phyloP scores from a whole-genome alignment of 2,888 invertebrate species.

The Aleiodes leptofemur region DNA sequence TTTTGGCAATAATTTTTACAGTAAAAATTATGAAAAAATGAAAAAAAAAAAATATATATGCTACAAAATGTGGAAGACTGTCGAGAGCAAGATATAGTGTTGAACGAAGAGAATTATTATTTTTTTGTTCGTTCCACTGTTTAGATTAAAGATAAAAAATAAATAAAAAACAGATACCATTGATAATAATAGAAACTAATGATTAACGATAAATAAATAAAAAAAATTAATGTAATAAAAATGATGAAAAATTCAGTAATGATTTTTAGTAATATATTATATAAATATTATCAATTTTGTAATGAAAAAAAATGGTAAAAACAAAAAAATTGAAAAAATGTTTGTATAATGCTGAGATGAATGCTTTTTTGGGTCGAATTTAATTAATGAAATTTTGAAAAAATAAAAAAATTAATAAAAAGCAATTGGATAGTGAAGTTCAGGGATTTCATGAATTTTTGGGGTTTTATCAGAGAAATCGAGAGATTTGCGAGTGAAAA shows the following conservation, averaged over 20 bases:
- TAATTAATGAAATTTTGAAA: neutral
- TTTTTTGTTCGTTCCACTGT: conserved; percentile 39
- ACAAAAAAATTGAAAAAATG: conserved; percentile 25
- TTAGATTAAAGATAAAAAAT: conserved; percentile 1
- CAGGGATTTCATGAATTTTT: too few relatives aligned
- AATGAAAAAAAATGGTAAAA: conserved; percentile 51
- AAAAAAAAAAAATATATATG: neutral
- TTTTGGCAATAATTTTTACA: conserved; percentile 50
- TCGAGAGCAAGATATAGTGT: conserved; percentile 28
- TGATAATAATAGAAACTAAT: conserved; percentile 48
- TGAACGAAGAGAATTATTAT: conserved; percentile 36
- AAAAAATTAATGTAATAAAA: conserved; percentile 34
- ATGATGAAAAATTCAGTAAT: conserved; percentile 2
- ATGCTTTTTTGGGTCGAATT: conserved; percentile 22
- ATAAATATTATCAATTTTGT: conserved; percentile 57
- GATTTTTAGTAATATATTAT: conserved; percentile 54
- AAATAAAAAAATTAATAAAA: too few relatives aligned
- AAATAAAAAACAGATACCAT: conserved; percentile 43
- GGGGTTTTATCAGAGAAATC: too few relatives aligned
- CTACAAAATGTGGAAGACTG: conserved; percentile 37
- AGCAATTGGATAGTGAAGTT: too few relatives aligned
- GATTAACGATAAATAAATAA: conserved; percentile 39
- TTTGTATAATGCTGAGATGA: conserved; percentile 54
- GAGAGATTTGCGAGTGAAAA: too few relatives aligned
- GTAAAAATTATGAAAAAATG: conserved; percentile 32